A percentile compares a stretch with the other conserved stretches of the same genome.
These are phyloP conservation scores for Mirounga angustirostris DNA, from an alignment of 2,113 vertebrate genomes.

Conservation along the genomic window DNA sequence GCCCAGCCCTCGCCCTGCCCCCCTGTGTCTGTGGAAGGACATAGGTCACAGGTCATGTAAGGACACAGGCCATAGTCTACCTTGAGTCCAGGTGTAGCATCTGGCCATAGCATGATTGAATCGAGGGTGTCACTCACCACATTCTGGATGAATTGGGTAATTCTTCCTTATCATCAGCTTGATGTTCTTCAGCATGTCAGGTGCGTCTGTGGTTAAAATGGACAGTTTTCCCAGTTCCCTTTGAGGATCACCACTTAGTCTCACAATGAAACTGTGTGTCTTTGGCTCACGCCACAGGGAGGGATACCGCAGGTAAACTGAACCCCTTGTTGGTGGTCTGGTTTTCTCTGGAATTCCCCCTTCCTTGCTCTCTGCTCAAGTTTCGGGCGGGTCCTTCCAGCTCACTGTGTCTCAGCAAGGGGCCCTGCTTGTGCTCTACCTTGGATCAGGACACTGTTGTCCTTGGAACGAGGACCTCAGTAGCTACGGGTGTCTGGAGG, in stretches of 20 bases:
- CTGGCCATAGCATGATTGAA: background rate
- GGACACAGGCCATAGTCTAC: background rate
- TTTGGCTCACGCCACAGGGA: background rate
- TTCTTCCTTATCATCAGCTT: background rate
- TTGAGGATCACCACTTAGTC: rapidly evolving
- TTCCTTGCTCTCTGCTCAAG: background rate
- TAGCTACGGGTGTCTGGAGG: background rate
- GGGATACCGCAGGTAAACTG: rapidly evolving
- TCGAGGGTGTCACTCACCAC: rapidly evolving
- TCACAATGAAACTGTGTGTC: rapidly evolving
- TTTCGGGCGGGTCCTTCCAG: rapidly evolving
- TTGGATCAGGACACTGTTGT: rapidly evolving
- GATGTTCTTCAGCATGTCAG: rapidly evolving
- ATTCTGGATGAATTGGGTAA: rapidly evolving
- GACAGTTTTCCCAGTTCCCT: rapidly evolving
- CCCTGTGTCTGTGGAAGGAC: background rate
- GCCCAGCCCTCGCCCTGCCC: rapidly evolving
- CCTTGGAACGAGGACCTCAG: background rate
- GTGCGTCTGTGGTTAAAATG: background rate
- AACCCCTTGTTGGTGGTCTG: background rate
- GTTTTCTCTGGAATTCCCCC: background rate
- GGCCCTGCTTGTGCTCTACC: background rate
- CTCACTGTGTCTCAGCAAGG: rapidly evolving
- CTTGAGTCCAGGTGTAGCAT: rapidly evolving
- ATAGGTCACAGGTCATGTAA: rapidly evolving